A percentile compares a stretch with the other conserved stretches of the same genome.
Conservation (phyloP, 2,797 vertebrate genomes). For the Parotocinclus haroldoi region DNA sequence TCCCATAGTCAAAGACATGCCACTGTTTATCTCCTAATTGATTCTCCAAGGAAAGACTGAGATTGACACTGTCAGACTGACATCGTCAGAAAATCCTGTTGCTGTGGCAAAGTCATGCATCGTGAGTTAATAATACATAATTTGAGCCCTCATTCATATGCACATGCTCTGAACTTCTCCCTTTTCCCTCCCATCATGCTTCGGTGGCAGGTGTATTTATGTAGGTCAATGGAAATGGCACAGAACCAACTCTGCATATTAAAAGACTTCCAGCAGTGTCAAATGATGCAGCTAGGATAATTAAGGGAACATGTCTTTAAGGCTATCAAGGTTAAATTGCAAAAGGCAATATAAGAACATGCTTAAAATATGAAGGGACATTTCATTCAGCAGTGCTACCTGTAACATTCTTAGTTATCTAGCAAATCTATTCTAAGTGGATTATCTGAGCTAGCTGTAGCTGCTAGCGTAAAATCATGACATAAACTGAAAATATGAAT, state of each 20-base stretch:
- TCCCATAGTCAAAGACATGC: conserved; percentile 66
- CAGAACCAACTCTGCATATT: conserved; percentile 32
- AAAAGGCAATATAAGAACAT: conserved; percentile 29
- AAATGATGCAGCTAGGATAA: conserved; percentile 30
- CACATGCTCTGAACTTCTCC: conserved; percentile 44
- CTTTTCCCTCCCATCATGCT: conserved; percentile 29
- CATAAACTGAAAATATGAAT: conserved; percentile 18
- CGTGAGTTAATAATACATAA: conserved; percentile 73
- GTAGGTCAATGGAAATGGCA: conserved; percentile 39
- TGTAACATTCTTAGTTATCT: not conserved
- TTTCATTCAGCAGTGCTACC: conserved; percentile 23
- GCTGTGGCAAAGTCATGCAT: conserved; percentile 61
- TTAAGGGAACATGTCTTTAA: conserved; percentile 43
- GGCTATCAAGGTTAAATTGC: conserved; percentile 38
- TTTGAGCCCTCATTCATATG: conserved; percentile 67
- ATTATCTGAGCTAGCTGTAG: not conserved
- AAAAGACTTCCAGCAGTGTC: conserved; percentile 35
- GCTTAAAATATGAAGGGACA: conserved; percentile 30
- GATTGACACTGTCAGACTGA: conserved; percentile 71
- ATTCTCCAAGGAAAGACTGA: conserved; percentile 77
- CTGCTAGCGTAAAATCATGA: conserved; percentile 6
- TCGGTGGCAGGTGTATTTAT: conserved; percentile 39
- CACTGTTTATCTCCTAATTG: conserved; percentile 85
- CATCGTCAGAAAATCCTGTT: conserved; percentile 68
- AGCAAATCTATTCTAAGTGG: not conserved